These are phyloP conservation scores for Casuarius casuarius DNA, from an alignment of 2,113 vertebrate genomes.

Conservation along the genomic window DNA sequence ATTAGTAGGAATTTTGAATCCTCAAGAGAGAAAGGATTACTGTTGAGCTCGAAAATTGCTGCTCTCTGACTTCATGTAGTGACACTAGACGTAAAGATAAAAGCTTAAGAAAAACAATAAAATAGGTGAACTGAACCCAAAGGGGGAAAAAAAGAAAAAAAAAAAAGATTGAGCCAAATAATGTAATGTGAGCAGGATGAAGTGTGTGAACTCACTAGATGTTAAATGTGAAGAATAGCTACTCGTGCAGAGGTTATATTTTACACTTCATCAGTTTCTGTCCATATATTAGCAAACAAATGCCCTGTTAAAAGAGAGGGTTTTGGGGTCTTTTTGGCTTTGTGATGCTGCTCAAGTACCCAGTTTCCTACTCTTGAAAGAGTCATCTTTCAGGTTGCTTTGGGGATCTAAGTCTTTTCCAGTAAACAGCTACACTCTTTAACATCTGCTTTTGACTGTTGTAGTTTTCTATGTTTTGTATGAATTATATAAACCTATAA, in stretches of 20 bases:
- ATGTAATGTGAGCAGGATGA: not conserved
- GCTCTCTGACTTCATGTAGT: conserved; percentile 16
- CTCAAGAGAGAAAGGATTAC: conserved; percentile 22
- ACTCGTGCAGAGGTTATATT: not conserved
- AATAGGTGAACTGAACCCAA: not conserved
- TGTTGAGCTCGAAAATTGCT: not conserved
- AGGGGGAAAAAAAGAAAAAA: not conserved
- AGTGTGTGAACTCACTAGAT: not conserved
- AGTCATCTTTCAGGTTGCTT: not conserved
- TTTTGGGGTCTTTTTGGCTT: not conserved
- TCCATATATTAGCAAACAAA: not conserved
- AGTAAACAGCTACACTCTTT: not conserved
- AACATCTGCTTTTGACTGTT: not conserved
- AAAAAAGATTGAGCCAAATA: not conserved
- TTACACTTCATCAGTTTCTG: not conserved
- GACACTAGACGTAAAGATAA: conserved; percentile 10
- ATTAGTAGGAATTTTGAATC: conserved; percentile 39
- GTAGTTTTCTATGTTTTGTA: not conserved
- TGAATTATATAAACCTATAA: not conserved
- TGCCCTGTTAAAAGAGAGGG: not conserved
- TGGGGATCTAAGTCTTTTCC: not conserved
- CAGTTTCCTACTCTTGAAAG: not conserved
- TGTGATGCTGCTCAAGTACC: not conserved
- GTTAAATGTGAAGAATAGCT: not conserved
- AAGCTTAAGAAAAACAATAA: conserved; percentile 13